Evolutionary conservation across 1,140 invertebrate species (phyloP), one percentile per base, ranked within the genome.

Genomic region (Cotesia chilonis): DNA sequence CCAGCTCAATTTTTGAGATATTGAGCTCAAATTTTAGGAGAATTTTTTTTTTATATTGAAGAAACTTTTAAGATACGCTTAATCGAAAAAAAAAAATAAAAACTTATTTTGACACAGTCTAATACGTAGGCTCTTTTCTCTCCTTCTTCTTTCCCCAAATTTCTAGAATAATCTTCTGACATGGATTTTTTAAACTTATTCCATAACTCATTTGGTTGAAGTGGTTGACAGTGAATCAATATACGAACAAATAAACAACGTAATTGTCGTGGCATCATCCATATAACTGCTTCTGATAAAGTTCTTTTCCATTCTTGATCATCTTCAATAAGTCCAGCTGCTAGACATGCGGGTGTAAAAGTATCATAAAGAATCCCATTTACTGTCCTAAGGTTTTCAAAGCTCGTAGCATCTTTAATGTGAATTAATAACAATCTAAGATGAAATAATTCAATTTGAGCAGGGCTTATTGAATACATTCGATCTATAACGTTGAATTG

Each of bases 361-460:
- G 70, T 75, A 14, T 55, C 52, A 14, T 71, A 37, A 4, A 63
- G 4, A 35, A 52, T 35, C 0, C 70, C 74, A 66, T 75, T 51
- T 5, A 75, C 70, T 17, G 66, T 75, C 68, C 52, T 67, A 10
- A 75, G 59, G 51, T 64, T 17, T 12, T 72, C 61, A n/a, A 63
- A 75, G 54, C 74, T 72, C 41, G 17, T 68, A 3, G 74, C 66
- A 41, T 66, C 70, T 70, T 38, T 69, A 1, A 69, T 36, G 6
- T 35, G 60, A 4, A 55, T 57, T 51, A 72, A 64, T 35, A 75
- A 47, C 59, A 75, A 35, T 35, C 74, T 35, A 5, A 71, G 37
- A 52, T 75, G 74, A 54, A 75, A 75, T 55, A 75, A 69, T 69
- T 75, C 66, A 36, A 60, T 12, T 69, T 75, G 66, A 47, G 74